Percentiles rank a stretch among this genome's conserved stretches.
phyloP scores from a whole-genome alignment of 2,797 vertebrate species.

The Gallinago nigripennis region DNA sequence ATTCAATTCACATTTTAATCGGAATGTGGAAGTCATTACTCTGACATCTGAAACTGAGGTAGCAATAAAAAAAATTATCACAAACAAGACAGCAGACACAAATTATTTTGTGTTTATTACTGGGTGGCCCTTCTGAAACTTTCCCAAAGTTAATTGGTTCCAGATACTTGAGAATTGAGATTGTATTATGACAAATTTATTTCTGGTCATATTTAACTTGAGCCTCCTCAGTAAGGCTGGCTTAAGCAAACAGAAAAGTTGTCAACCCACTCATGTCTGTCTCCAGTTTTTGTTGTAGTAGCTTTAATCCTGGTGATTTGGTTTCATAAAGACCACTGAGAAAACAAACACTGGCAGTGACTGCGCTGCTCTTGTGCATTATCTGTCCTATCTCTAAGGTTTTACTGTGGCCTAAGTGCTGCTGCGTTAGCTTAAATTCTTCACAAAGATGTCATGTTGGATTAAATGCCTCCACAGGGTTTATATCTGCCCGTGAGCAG shows the following conservation, averaged over 20 bases:
- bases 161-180: constrained; percentile 73
- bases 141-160: constrained; percentile 75
- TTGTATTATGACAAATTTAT: constrained; percentile 71
- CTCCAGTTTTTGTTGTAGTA: constrained; percentile 59
- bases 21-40: constrained; percentile 86
- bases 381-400: constrained; percentile 42
- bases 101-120: constrained; percentile 85
- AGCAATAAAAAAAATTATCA: constrained; percentile 86
- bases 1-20: constrained; percentile 83
- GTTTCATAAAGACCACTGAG: constrained; percentile 62
- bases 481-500: background rate
- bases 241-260: constrained; percentile 60
- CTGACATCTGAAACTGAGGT: constrained; percentile 84
- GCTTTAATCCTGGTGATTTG: constrained; percentile 51
- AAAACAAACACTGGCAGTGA: constrained; percentile 58
- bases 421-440: constrained; percentile 36
- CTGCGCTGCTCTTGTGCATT: constrained; percentile 34
- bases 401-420: constrained; percentile 4
- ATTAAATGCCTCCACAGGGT: constrained; percentile 1
- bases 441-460: constrained; percentile 18
- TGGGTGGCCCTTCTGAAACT: constrained; percentile 82
- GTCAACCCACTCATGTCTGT: constrained; percentile 62
- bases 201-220: constrained; percentile 62
- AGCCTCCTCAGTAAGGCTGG: constrained; percentile 32
- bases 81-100: constrained; percentile 83